phyloP scores from a whole-genome alignment of 64 coral and sea anemone species.

The Platygyra sinensis region DNA sequence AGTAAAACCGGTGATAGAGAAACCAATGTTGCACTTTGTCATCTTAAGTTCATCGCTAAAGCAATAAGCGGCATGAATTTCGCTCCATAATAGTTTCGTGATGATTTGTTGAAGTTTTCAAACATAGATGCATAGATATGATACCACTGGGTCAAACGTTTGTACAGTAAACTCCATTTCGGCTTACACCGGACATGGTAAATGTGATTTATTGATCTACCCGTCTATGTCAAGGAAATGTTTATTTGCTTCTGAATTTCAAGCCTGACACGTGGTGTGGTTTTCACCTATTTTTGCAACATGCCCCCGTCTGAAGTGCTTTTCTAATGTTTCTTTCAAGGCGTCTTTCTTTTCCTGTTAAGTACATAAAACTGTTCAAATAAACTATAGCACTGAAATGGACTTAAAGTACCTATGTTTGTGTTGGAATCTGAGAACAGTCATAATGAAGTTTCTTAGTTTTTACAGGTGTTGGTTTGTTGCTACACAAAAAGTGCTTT shows the following conservation, averaged over 20 bases:
- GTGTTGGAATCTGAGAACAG: conserved; percentile 14
- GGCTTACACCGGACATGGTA: background rate
- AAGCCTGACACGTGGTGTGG: background rate
- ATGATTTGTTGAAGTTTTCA: background rate
- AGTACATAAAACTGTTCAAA: conserved; percentile 4
- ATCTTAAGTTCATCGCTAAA: background rate
- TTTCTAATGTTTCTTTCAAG: background rate
- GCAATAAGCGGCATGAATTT: background rate
- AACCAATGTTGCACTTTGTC: background rate
- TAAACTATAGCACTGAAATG: background rate
- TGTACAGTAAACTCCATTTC: conserved; percentile 24
- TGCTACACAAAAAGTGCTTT: background rate
- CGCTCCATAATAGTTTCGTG: background rate
- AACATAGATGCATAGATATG: background rate
- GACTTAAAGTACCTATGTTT: conserved; percentile 3
- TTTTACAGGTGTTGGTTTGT: background rate
- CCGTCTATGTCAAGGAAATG: conserved; percentile 1
- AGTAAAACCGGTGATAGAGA: background rate
- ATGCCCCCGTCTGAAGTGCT: background rate
- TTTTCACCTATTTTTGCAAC: conserved; percentile 3
- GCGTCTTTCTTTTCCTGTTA: conserved; percentile 17
- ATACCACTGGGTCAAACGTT: conserved; percentile 13
- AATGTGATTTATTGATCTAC: conserved; percentile 49
- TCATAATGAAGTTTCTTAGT: background rate
- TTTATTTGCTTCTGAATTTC: conserved; percentile 22